Percentiles rank a stretch among this genome's conserved stretches.
Conservation (phyloP, 2,888 invertebrate genomes). For the Campoplex nolae region DNA sequence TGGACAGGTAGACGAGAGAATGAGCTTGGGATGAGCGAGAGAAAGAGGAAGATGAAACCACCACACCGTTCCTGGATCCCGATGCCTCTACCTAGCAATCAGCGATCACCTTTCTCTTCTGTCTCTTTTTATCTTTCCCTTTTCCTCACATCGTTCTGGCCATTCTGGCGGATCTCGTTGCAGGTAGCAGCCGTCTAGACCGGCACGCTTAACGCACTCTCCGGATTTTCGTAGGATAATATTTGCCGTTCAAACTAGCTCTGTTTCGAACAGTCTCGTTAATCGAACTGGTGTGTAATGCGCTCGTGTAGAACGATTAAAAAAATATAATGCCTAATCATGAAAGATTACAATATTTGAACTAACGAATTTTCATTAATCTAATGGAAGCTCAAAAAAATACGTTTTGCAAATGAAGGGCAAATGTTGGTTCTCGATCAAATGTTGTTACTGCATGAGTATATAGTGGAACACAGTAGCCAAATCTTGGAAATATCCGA, state of each 20-base stretch:
- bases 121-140: constrained; percentile 14
- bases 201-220: constrained; percentile 50
- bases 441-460: neutral
- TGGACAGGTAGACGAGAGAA: constrained; percentile 48
- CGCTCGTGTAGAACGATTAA: neutral
- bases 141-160: constrained; percentile 3
- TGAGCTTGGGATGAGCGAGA: constrained; percentile 28
- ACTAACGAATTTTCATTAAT: neutral
- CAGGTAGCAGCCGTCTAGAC: constrained; percentile 46
- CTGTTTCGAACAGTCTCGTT: neutral
- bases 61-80: constrained; percentile 19
- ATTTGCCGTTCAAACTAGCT: neutral
- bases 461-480: neutral
- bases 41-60: constrained; percentile 23
- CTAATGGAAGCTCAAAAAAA: neutral
- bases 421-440: neutral
- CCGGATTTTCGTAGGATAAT: constrained; percentile 20
- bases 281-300: neutral
- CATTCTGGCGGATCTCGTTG: constrained; percentile 30
- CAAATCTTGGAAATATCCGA: neutral
- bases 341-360: neutral
- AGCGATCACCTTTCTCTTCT: constrained; percentile 41
- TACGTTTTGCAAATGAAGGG: neutral
- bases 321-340: neutral
- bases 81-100: constrained; percentile 57